phyloP scores from a whole-genome alignment of 2,888 invertebrate species.

The Hesperia comma region DNA sequence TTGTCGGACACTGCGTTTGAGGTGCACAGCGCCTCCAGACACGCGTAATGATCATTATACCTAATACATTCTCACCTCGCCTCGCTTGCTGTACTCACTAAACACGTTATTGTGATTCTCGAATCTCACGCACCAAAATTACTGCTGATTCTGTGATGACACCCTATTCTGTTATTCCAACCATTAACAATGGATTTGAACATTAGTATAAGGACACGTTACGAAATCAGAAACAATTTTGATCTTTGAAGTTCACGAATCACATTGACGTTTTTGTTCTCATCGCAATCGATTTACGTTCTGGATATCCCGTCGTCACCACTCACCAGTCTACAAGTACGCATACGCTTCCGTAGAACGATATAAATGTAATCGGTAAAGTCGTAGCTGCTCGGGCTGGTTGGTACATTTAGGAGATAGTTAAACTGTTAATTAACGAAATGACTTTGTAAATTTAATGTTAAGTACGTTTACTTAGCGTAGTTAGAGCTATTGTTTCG shows the following conservation, averaged over 20 bases:
- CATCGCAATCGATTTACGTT: conserved; percentile 28
- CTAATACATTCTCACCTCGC: conserved; percentile 48
- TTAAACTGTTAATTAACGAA: conserved; percentile 15
- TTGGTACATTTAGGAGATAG: conserved; percentile 2
- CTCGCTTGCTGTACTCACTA: conserved; percentile 51
- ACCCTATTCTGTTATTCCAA: too few species aligned
- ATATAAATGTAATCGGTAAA: conserved; percentile 5
- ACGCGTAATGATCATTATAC: conserved; percentile 72
- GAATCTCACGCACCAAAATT: neutral
- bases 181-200: too few species aligned
- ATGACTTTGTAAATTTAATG: conserved; percentile 13
- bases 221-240: neutral
- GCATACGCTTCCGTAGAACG: conserved; percentile 23
- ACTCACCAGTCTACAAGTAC: conserved; percentile 9
- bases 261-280: conserved; percentile 9
- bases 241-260: neutral
- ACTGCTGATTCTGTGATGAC: neutral
- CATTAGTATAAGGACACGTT: neutral
- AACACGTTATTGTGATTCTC: neutral
- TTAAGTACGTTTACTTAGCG: conserved; percentile 11
- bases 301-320: conserved; percentile 17
- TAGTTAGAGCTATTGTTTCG: conserved; percentile 27
- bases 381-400: conserved; percentile 13
- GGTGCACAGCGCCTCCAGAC: conserved; percentile 80
- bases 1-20: conserved; percentile 81